These are phyloP conservation scores for Apogon talboti DNA, from an alignment of 2,797 vertebrate species.

Conservation along the genomic window DNA sequence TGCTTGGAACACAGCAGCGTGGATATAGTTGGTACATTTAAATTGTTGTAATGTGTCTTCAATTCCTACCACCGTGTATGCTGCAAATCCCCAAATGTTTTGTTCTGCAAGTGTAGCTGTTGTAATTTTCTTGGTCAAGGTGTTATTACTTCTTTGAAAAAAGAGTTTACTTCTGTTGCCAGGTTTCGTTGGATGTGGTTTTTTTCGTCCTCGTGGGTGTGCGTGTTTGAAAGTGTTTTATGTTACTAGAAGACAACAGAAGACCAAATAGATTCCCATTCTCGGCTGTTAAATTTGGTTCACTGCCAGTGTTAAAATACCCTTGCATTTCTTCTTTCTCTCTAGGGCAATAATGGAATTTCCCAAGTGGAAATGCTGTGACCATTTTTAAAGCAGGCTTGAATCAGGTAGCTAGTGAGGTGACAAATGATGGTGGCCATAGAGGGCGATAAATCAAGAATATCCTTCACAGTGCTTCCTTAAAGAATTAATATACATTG, in stretches of 20 bases:
- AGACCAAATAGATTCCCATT: background rate
- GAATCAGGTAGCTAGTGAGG: constrained; percentile 55
- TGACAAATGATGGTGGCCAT: constrained; percentile 59
- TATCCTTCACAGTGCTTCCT: constrained; percentile 18
- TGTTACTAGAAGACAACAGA: too few species aligned
- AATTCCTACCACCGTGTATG: background rate
- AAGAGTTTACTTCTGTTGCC: too few species aligned
- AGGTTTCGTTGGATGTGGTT: too few species aligned
- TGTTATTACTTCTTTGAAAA: background rate
- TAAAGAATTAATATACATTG: constrained; percentile 47
- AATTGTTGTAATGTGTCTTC: background rate
- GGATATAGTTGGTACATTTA: background rate
- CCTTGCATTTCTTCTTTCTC: constrained; percentile 19
- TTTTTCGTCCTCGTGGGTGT: too few species aligned
- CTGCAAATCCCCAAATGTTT: background rate
- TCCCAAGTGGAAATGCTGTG: constrained; percentile 39
- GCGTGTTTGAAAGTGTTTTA: too few species aligned
- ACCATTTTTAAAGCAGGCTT: constrained; percentile 52
- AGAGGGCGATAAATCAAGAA: constrained; percentile 56
- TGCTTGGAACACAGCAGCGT: background rate
- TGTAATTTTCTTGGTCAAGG: background rate
- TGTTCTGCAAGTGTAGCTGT: background rate
- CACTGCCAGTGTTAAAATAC: constrained; percentile 19
- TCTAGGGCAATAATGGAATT: constrained; percentile 57
- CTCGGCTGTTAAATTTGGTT: background rate